Evolutionary conservation across 1,140 invertebrate species (phyloP).

Genomic region (Drosophila asahinai): DNA sequence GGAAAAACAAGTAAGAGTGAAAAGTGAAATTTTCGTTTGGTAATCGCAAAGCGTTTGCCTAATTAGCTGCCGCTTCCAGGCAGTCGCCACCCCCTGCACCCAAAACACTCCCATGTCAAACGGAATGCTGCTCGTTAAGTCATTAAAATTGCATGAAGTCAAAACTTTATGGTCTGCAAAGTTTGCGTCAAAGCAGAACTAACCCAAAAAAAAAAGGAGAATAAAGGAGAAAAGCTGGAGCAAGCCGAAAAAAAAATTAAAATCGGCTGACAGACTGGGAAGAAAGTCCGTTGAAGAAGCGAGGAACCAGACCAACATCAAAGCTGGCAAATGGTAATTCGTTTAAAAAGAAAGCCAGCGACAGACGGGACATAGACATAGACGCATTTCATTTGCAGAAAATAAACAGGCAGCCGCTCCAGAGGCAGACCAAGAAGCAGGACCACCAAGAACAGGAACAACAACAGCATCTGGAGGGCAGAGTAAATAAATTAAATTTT

Average conservation of each 20-base stretch:
- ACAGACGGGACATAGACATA: slow-evolving; percentile 46
- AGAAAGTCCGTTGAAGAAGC: slow-evolving; percentile 32
- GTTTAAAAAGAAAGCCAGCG: slow-evolving; percentile 68
- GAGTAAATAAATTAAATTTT: slow-evolving; percentile 82
- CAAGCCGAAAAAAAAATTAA: slow-evolving; percentile 38
- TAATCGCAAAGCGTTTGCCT: slow-evolving; percentile 73
- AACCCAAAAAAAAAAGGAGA: slow-evolving; percentile 34
- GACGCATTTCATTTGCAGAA: slow-evolving; percentile 77
- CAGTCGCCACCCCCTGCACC: slow-evolving; percentile 13
- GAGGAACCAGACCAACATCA: slow-evolving; percentile 67
- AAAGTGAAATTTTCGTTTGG: slow-evolving; percentile 70
- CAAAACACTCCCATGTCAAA: slow-evolving; percentile 57
- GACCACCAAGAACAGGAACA: slow-evolving; percentile 27
- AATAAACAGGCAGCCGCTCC: slow-evolving; percentile 58
- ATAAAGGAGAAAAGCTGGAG: slow-evolving; percentile 26
- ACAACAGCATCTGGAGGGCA: slow-evolving; percentile 46
- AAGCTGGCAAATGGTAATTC: slow-evolving; percentile 77
- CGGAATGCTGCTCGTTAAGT: slow-evolving; percentile 78
- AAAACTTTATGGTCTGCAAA: slow-evolving; percentile 83
- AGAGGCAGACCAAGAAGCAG: background rate
- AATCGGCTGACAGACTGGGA: slow-evolving; percentile 23
- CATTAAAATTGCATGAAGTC: slow-evolving; percentile 83
- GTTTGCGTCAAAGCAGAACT: slow-evolving; percentile 76
- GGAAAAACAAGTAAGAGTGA: slow-evolving; percentile 30
- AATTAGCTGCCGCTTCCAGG: slow-evolving; percentile 70